These are phyloP conservation scores for Furcula furcula DNA, from an alignment of 2,888 invertebrate species.

Conservation along the genomic window DNA sequence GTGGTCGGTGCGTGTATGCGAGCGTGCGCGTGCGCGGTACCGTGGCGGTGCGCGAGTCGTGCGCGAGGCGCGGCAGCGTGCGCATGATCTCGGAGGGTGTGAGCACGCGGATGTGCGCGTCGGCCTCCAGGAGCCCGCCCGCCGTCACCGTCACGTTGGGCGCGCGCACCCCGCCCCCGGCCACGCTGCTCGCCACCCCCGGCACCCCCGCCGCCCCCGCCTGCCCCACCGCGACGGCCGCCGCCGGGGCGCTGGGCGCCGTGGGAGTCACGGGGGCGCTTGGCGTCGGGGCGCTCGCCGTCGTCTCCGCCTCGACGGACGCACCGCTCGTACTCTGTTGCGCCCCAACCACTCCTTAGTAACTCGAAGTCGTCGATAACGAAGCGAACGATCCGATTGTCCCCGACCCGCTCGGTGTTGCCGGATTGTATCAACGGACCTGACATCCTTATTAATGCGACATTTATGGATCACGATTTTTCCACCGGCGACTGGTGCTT, in stretches of 20 bases:
- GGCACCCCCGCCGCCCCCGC: constrained; percentile 28
- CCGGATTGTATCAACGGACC: not conserved
- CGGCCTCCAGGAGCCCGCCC: constrained; percentile 81
- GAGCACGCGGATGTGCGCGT: constrained; percentile 93
- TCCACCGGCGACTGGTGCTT: not conserved
- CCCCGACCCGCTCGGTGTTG: not conserved
- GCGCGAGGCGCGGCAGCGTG: constrained; percentile 92
- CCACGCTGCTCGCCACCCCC: constrained; percentile 24
- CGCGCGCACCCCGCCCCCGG: constrained; percentile 77
- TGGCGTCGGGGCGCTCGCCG: constrained; percentile 47
- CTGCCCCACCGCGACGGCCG: constrained; percentile 14
- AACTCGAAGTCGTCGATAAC: constrained; percentile 11
- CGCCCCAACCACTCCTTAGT: constrained; percentile 56
- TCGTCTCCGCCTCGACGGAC: constrained; percentile 34
- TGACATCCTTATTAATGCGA: not conserved
- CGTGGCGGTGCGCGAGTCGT: constrained; percentile 63
- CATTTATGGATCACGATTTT: not conserved
- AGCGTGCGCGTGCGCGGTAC: constrained; percentile 23
- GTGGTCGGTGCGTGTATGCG: constrained; percentile 29
- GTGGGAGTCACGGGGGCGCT: constrained; percentile 22
- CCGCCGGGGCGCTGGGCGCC: constrained; percentile 14
- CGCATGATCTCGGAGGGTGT: constrained; percentile 95
- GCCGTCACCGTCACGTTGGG: constrained; percentile 87
- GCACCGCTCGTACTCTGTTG: constrained; percentile 58
- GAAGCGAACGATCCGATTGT: not conserved